Evolutionary conservation across 2,888 invertebrate species (phyloP).

Genomic region (Chydorus sphaericus): DNA sequence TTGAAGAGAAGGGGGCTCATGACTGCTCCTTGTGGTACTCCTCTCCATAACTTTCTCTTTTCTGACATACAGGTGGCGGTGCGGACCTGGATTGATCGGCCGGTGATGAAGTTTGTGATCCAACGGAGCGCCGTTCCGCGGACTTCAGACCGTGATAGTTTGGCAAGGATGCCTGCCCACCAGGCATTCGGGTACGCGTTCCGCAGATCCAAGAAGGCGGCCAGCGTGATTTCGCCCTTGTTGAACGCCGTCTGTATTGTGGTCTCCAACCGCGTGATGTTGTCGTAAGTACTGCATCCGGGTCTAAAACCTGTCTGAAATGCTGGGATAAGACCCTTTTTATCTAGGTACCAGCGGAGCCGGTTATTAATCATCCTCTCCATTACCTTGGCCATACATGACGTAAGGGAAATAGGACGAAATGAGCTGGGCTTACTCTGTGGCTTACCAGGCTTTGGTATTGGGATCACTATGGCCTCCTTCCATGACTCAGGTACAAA

Average conservation of each 20-base stretch:
- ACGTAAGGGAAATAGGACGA: conserved; percentile 18
- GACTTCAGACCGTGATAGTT: conserved; percentile 14
- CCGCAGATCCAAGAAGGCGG: conserved; percentile 19
- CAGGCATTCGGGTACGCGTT: conserved; percentile 19
- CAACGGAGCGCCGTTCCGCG: conserved; percentile 17
- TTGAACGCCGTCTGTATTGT: conserved; percentile 14
- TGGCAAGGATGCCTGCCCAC: conserved; percentile 15
- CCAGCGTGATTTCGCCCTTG: conserved; percentile 18
- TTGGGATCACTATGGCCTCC: conserved; percentile 15
- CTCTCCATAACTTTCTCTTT: background rate
- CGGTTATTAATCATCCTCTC: conserved; percentile 18
- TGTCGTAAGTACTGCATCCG: conserved; percentile 16
- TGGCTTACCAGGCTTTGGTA: conserved; percentile 15
- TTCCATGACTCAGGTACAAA: conserved; percentile 17
- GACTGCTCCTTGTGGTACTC: conserved; percentile 15
- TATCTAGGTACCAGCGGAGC: conserved; percentile 18
- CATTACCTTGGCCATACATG: conserved; percentile 17
- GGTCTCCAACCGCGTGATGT: background rate
- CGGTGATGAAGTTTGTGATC: conserved; percentile 8
- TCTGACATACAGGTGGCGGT: background rate
- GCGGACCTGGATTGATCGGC: conserved; percentile 1
- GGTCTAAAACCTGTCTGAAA: conserved; percentile 18
- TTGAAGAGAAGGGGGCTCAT: conserved; percentile 13
- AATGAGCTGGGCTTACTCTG: conserved; percentile 12
- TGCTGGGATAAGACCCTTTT: conserved; percentile 10